These are phyloP conservation scores for Campoletis raptor DNA, from an alignment of 2,888 invertebrate species.

Conservation along the genomic window DNA sequence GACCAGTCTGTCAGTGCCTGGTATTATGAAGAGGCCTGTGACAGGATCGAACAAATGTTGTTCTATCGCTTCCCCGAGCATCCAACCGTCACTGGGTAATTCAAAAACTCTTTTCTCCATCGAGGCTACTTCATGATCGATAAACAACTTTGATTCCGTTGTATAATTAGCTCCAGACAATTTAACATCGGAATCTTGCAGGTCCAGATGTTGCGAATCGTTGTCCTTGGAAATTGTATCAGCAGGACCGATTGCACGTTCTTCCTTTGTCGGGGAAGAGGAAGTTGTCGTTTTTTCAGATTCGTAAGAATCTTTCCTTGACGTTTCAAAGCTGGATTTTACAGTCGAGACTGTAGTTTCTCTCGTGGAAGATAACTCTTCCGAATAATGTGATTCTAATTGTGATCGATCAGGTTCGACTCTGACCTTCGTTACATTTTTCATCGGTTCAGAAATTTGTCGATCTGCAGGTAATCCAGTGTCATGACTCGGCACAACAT, in stretches of 20 bases:
- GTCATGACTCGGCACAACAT: conserved; percentile 66
- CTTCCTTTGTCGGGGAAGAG: conserved; percentile 60
- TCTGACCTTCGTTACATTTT: conserved; percentile 4
- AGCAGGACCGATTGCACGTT: conserved; percentile 40
- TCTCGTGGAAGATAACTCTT: conserved; percentile 30
- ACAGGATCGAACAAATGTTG: conserved; percentile 93
- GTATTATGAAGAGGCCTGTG: conserved; percentile 94
- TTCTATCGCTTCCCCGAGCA: conserved; percentile 92
- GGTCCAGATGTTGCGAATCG: conserved; percentile 25
- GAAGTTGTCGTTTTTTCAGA: conserved; percentile 47
- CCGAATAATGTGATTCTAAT: conserved; percentile 10
- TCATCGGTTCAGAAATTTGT: conserved; percentile 18
- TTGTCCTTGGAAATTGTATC: conserved; percentile 13
- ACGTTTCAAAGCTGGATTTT: conserved; percentile 29
- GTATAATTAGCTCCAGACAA: conserved; percentile 64
- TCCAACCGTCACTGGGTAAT: conserved; percentile 94
- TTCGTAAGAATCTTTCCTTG: conserved; percentile 26
- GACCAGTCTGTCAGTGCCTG: conserved; percentile 93
- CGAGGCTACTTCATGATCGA: conserved; percentile 76
- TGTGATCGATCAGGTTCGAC: conserved; percentile 7
- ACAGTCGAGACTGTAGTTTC: conserved; percentile 31
- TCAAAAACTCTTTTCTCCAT: conserved; percentile 91
- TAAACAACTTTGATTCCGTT: conserved; percentile 69
- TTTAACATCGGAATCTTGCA: conserved; percentile 21
- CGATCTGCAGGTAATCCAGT: conserved; percentile 57